phyloP scores from a whole-genome alignment of 2,888 invertebrate species.

The Ellobium chinense region DNA sequence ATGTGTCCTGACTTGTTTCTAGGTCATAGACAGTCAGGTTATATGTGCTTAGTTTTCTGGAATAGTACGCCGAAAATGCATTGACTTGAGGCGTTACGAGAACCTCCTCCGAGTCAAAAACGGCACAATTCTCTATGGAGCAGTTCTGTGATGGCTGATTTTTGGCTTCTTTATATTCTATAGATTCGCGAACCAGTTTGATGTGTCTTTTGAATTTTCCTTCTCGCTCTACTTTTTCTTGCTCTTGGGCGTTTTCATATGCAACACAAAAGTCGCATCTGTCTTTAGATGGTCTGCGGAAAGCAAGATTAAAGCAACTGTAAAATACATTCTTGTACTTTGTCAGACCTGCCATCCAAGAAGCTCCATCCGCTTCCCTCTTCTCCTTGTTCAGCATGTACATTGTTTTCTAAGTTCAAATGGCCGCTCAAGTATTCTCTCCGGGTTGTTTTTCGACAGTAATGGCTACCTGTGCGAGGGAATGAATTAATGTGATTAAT shows the following conservation, averaged over 20 bases:
- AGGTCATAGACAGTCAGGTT: neutral
- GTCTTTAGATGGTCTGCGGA: neutral
- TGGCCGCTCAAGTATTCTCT: neutral
- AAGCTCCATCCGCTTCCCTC: neutral
- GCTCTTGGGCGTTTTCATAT: neutral
- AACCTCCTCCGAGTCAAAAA: neutral
- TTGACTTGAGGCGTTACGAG: neutral
- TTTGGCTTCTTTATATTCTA: too few relatives aligned
- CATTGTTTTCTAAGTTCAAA: neutral
- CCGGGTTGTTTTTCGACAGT: neutral
- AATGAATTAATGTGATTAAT: neutral
- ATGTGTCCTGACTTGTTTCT: neutral
- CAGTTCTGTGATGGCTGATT: neutral
- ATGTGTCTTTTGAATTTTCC: neutral
- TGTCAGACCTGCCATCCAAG: too few relatives aligned
- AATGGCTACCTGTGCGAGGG: neutral
- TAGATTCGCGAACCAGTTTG: neutral
- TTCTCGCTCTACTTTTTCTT: neutral
- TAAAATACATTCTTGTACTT: neutral
- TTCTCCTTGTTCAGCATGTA: neutral
- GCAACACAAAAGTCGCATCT: neutral
- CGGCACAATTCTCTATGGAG: neutral
- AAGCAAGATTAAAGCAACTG: neutral
- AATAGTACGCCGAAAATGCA: neutral
- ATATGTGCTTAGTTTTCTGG: neutral